Evolutionary conservation across 1,140 invertebrate species (phyloP).

Genomic region (Lucilia sericata): DNA sequence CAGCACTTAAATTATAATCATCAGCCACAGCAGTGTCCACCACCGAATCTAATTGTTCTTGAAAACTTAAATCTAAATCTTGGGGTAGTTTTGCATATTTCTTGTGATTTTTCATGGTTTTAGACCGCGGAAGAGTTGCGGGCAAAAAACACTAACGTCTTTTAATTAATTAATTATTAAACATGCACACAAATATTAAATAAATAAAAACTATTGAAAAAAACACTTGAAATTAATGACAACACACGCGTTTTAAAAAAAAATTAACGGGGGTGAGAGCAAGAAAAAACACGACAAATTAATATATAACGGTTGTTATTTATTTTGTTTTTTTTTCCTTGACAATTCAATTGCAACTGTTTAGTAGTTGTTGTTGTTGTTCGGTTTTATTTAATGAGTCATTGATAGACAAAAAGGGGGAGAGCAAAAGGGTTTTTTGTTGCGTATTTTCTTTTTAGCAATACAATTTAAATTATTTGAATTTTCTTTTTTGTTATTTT

Average conservation of each 20-base stretch:
- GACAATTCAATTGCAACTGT: not conserved
- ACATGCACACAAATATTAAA: not conserved
- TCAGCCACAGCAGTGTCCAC: constrained; percentile 55
- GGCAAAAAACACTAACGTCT: not conserved
- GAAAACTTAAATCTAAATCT: constrained; percentile 66
- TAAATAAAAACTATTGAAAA: not conserved
- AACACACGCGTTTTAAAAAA: not conserved
- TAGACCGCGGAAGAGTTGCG: not conserved
- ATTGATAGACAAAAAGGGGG: not conserved
- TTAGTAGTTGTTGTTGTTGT: not conserved
- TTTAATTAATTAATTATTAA: too few relatives aligned
- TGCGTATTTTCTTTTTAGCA: too few relatives aligned
- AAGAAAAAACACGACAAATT: not conserved
- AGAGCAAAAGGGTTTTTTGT: not conserved
- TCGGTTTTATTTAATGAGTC: not conserved
- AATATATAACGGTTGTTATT: not conserved
- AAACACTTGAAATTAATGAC: not conserved
- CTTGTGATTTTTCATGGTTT: constrained; percentile 65
- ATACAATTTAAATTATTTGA: too few relatives aligned
- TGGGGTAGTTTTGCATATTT: constrained; percentile 65
- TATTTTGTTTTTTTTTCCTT: not conserved
- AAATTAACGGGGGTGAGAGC: not conserved
- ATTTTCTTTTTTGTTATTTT: not conserved
- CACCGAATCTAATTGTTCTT: constrained; percentile 58
- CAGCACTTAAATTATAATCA: constrained; percentile 43